These are phyloP conservation scores for Podabrus alpinus DNA, from an alignment of 2,888 invertebrate genomes.

Conservation along the genomic window DNA sequence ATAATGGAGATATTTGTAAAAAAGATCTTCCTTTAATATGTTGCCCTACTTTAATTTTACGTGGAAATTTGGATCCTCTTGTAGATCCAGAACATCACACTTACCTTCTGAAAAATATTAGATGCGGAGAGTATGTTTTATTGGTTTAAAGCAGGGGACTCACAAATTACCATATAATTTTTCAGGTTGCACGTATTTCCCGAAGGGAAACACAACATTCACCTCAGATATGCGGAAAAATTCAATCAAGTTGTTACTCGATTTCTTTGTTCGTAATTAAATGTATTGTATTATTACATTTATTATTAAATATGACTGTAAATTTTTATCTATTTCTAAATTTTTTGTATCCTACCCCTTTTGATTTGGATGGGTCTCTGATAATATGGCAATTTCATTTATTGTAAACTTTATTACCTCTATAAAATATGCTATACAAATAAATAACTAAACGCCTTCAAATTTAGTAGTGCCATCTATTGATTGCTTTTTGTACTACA, in stretches of 20 bases:
- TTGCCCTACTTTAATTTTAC: constrained; percentile 80
- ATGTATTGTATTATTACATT: neutral
- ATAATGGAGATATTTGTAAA: constrained; percentile 75
- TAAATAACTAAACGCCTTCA: too few relatives aligned
- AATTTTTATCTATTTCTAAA: too few relatives aligned
- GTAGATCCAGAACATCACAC: constrained; percentile 75
- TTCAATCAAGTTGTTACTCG: constrained; percentile 77
- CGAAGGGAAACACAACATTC: constrained; percentile 87
- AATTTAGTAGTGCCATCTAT: too few relatives aligned
- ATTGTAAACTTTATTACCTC: too few relatives aligned
- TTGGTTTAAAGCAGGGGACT: constrained; percentile 7
- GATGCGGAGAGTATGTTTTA: constrained; percentile 65
- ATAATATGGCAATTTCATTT: too few relatives aligned
- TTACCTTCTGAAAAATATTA: constrained; percentile 71
- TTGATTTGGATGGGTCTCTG: too few relatives aligned
- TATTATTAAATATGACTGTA: too few relatives aligned
- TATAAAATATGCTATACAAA: too few relatives aligned
- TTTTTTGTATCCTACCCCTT: too few relatives aligned
- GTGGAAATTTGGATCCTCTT: constrained; percentile 82
- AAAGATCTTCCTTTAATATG: constrained; percentile 65
- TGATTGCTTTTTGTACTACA: too few relatives aligned
- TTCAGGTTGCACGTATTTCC: constrained; percentile 74
- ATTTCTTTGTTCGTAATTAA: constrained; percentile 60
- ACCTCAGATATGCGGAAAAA: constrained; percentile 76
- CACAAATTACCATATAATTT: constrained; percentile 37